Conservation (phyloP, 2,797 vertebrate species). For the Otolemur crassicaudatus region DNA sequence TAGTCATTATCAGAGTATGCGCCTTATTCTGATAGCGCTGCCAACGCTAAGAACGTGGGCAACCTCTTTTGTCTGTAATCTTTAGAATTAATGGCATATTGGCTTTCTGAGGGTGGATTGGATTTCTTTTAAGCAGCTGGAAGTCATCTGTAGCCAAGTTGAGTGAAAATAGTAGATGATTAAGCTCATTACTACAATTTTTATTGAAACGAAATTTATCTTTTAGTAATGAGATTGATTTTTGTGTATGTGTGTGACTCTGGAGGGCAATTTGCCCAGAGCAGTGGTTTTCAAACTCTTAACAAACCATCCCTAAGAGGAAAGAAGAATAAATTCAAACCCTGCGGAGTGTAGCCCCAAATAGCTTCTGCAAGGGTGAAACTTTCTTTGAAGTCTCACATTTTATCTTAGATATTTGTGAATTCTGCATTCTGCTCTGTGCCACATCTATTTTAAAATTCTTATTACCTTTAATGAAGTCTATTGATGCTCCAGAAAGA, state of each 20-base stretch:
- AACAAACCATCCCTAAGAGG: slow-evolving; percentile 42
- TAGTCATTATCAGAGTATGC: rapidly evolving
- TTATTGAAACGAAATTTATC: slow-evolving; percentile 62
- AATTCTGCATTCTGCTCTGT: background rate
- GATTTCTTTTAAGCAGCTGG: background rate
- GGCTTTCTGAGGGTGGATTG: background rate
- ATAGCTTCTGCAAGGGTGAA: background rate
- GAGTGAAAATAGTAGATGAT: slow-evolving; percentile 9
- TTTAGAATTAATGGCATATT: background rate
- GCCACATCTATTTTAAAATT: background rate
- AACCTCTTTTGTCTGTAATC: background rate
- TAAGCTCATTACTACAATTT: background rate
- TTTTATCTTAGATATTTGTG: slow-evolving; percentile 42
- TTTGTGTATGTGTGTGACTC: slow-evolving; percentile 29
- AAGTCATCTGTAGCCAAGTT: slow-evolving; percentile 49
- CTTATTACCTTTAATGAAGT: background rate
- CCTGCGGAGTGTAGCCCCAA: background rate
- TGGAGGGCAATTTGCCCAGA: slow-evolving; percentile 43
- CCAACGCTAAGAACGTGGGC: rapidly evolving
- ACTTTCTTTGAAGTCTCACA: slow-evolving; percentile 54
- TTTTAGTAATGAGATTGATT: slow-evolving; percentile 47
- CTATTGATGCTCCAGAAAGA: background rate
- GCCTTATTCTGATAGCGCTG: background rate
- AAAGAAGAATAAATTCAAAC: slow-evolving; percentile 35
- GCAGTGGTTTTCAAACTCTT: slow-evolving; percentile 62